phyloP scores from a whole-genome alignment of 2,113 vertebrate species.

The Pluvianellus socialis region DNA sequence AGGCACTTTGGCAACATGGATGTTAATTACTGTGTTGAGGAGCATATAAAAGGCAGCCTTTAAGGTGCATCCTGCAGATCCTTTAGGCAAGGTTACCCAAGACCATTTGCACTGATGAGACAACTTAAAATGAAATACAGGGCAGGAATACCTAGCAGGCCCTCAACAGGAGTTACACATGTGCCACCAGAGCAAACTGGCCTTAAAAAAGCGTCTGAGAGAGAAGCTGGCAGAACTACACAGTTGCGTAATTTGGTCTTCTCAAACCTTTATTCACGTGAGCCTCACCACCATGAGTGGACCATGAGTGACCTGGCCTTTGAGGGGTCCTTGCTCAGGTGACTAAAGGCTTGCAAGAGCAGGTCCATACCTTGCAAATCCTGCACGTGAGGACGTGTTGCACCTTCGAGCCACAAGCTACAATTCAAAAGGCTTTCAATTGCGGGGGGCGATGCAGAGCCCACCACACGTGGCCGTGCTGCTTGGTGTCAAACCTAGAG shows the following conservation, averaged over 20 bases:
- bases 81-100: not conserved
- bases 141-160: not conserved
- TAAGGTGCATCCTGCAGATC: not conserved
- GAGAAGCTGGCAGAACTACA: not conserved
- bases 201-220: not conserved
- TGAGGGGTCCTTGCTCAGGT: not conserved
- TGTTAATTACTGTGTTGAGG: not conserved
- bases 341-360: not conserved
- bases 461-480: fast-evolving
- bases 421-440: not conserved
- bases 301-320: not conserved
- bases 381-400: not conserved
- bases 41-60: not conserved
- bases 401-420: not conserved
- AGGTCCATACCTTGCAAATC: not conserved
- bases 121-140: not conserved
- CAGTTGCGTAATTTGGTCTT: not conserved
- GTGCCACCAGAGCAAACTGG: not conserved
- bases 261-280: not conserved
- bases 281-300: not conserved
- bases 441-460: not conserved
- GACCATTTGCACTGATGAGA: not conserved
- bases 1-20: not conserved
- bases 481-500: not conserved
- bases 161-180: not conserved